Conservation (phyloP, 2,113 vertebrate genomes). For the Arenaria interpres region DNA sequence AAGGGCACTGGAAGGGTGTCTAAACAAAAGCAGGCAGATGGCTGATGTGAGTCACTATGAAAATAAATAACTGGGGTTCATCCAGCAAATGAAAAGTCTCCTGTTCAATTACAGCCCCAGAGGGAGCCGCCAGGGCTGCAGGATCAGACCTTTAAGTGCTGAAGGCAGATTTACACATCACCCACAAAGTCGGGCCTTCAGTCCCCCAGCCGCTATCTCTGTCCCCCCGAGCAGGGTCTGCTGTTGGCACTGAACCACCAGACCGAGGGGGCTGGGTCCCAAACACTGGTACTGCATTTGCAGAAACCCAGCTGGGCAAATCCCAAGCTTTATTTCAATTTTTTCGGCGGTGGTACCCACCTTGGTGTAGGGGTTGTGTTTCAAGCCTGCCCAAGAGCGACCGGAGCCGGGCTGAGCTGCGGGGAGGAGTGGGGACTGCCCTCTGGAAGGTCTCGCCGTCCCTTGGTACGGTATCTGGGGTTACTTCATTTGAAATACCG, state of each 20-base stretch:
- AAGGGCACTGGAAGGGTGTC: not conserved
- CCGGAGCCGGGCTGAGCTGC: not conserved
- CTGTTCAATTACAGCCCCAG: not conserved
- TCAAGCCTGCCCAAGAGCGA: not conserved
- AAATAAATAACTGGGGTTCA: not conserved
- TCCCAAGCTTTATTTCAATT: not conserved
- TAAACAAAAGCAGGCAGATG: not conserved
- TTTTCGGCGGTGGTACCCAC: not conserved
- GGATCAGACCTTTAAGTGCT: not conserved
- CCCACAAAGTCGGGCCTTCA: not conserved
- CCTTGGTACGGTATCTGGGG: not conserved
- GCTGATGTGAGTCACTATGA: not conserved
- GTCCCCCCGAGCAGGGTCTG: accelerated
- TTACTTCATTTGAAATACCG: not conserved
- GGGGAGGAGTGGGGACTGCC: not conserved
- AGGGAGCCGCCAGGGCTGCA: not conserved
- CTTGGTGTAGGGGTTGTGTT: not conserved
- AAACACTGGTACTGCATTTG: accelerated
- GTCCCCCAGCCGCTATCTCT: accelerated
- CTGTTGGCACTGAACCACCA: not conserved
- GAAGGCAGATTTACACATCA: not conserved
- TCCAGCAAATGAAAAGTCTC: not conserved
- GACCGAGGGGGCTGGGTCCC: accelerated
- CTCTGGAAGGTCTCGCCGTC: not conserved
- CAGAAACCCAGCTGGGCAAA: accelerated